These are phyloP conservation scores for Lytechinus variegatus DNA, from an alignment of 35 echinoderm and acorn worm genomes.

Conservation along the genomic window DNA sequence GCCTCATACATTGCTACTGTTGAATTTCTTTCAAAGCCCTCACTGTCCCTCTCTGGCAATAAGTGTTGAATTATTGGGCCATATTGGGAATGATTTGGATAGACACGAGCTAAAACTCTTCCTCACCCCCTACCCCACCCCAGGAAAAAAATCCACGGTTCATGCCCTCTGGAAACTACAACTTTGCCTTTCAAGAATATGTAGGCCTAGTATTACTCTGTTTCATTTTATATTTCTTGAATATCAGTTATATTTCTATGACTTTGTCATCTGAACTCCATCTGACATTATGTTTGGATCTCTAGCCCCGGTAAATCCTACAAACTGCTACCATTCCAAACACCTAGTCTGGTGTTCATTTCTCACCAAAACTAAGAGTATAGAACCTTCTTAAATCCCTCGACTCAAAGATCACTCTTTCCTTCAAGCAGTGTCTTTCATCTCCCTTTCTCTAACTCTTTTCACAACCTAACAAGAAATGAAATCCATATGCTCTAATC, in stretches of 20 bases:
- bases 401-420: neutral
- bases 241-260: neutral
- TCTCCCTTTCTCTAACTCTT: conserved; percentile 2
- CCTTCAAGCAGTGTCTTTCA: conserved; percentile 21
- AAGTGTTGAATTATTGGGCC: conserved; percentile 10
- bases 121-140: neutral
- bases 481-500: conserved; percentile 51
- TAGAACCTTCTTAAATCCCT: conserved; percentile 27
- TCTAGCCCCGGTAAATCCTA: conserved; percentile 24
- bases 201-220: neutral
- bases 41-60: neutral
- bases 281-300: neutral
- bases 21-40: conserved; percentile 18
- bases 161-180: conserved; percentile 17
- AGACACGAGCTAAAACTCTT: neutral
- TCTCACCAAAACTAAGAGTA: neutral
- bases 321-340: conserved; percentile 46
- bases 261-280: conserved; percentile 17
- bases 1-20: neutral
- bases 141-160: neutral
- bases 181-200: conserved; percentile 5
- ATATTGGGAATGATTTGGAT: neutral
- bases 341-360: conserved; percentile 47
- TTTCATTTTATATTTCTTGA: neutral
- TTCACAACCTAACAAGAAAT: conserved; percentile 34